These are phyloP conservation scores for Apotomis betuletana DNA, from an alignment of 2,888 invertebrate species.

Conservation along the genomic window DNA sequence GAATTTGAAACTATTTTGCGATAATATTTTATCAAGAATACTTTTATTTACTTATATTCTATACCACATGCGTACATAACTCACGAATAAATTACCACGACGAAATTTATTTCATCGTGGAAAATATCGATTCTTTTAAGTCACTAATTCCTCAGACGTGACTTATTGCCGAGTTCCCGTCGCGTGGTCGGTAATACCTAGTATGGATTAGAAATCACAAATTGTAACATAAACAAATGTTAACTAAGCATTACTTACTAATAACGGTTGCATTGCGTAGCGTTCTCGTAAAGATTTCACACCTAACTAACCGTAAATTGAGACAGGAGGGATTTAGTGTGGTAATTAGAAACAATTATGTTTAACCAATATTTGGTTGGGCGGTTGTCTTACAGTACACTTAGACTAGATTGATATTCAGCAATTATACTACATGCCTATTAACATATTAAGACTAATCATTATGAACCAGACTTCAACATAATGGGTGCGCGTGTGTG, in stretches of 20 bases:
- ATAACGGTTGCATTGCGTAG: constrained; percentile 19
- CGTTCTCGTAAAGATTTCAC: constrained; percentile 21
- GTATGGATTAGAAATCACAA: constrained; percentile 47
- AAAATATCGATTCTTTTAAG: constrained; percentile 30
- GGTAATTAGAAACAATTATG: constrained; percentile 11
- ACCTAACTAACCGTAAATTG: constrained; percentile 24
- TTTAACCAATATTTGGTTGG: not conserved
- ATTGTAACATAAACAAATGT: constrained; percentile 45
- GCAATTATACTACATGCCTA: too few species aligned
- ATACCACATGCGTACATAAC: too few species aligned
- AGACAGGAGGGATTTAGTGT: constrained; percentile 1
- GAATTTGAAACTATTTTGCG: too few species aligned
- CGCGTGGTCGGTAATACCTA: constrained; percentile 43
- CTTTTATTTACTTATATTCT: too few species aligned
- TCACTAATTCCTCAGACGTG: constrained; percentile 40
- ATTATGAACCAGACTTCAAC: too few species aligned
- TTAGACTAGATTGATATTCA: too few species aligned
- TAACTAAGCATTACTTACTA: constrained; percentile 41
- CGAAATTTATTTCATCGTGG: constrained; percentile 9
- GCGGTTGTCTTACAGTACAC: not conserved
- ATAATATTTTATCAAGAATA: too few species aligned
- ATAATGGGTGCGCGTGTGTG: too few species aligned
- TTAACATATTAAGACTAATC: too few species aligned
- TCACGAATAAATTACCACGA: not conserved
- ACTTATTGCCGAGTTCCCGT: constrained; percentile 43